Base-by-base conservation (phyloP, 1,140 invertebrate species). In the Aethina tumida region DNA sequence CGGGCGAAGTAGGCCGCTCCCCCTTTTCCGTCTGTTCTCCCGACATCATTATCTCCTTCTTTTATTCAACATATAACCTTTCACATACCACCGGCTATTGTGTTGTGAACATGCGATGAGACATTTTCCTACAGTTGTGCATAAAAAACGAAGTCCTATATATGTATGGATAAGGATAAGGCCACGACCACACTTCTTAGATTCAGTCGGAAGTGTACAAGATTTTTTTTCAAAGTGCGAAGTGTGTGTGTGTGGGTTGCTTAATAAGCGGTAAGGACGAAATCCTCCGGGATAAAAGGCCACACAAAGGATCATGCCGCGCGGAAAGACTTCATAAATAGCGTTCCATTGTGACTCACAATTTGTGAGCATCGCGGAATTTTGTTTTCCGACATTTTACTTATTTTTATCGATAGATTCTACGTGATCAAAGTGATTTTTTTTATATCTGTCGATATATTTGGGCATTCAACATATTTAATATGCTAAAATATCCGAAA, bases 51-150 rank as follows among this genome's bases (percentile, higher is more conserved):
- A 56, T 56, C 56, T 47, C 49, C 49, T 50, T 59, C 55, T 59
- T 55, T 55, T 56, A 58, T 59, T 57, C 54, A 52, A 56, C 54
- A 57, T 55, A 55, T 55, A 59, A 56, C 54, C 48, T 53, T 57
- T 53, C 52, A 47, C 53, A 56, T 57, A 51, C 55, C 52, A 45
- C 12, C 28, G 47, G 55, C 52, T 55, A 51, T 56, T 38, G n/a
- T n/a, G n/a, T n/a, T n/a, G 43, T 42, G 36, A 41, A 40, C 44
- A 46, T 53, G 49, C 48, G 50, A 52, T 49, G 46, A 45, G 51
- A 53, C 48, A 47, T 52, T 54, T 54, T 50, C 45, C 47, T 52
- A 49, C 49, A 54, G 52, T 54, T 54, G 52, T 54, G 52, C 52
- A 54, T 54, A 54, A 54, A 54, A 54, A 49, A 51, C 49, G n/a